phyloP scores from a whole-genome alignment of 2,113 vertebrate genomes.

The Physeter macrocephalus region DNA sequence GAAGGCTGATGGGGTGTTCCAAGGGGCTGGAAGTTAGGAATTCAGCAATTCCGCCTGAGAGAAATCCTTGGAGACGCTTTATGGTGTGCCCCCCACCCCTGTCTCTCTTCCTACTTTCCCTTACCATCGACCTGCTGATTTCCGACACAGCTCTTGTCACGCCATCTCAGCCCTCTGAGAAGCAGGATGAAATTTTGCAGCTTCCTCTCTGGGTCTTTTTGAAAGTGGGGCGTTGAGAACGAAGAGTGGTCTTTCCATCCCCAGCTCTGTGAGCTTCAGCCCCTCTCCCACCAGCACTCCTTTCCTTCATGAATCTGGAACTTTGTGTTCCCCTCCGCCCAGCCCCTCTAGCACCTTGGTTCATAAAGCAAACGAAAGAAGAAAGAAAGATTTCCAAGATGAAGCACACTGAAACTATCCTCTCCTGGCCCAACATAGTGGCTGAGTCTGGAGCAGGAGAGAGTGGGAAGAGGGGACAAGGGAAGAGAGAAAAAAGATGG shows the following conservation, averaged over 20 bases:
- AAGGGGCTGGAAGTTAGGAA: background rate
- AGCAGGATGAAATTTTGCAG: background rate
- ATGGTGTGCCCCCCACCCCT: accelerated
- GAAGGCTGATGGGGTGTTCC: background rate
- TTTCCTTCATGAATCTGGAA: background rate
- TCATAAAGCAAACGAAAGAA: background rate
- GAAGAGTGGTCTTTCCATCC: background rate
- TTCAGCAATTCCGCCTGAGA: background rate
- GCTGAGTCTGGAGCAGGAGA: background rate
- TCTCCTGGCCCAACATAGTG: background rate
- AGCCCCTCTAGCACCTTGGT: background rate
- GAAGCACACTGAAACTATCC: background rate
- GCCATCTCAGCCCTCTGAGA: background rate
- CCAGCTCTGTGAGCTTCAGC: background rate
- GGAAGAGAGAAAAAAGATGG: background rate
- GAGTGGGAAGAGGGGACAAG: background rate
- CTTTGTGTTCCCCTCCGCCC: too few relatives aligned
- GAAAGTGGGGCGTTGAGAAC: background rate
- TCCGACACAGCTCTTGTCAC: background rate
- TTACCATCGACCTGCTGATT: background rate
- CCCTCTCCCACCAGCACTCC: accelerated
- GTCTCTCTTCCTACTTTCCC: background rate
- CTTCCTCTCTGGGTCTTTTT: background rate
- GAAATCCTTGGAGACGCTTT: background rate
- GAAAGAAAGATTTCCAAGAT: background rate